Evolutionary conservation across 2,797 vertebrate genomes (phyloP), one percentile per base, ranked within the genome.

Genomic region (Kryptolebias ocellatus): DNA sequence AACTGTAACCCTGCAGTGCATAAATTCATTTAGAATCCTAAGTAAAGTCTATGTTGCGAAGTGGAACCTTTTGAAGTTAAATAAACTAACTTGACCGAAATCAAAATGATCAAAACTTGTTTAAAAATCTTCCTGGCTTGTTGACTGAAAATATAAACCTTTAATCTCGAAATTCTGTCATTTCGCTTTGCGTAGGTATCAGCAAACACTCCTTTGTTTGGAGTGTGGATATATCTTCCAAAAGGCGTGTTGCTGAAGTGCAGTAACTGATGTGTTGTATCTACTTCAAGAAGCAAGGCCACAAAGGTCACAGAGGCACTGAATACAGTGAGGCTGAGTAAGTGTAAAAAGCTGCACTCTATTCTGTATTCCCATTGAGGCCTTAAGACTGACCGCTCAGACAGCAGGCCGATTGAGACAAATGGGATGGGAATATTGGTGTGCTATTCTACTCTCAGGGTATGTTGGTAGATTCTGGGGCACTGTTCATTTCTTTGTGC

Each of bases 381-480:
- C 82, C 72, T 74, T 75, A 82, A 81, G 83, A 90, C 84, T 85
- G 89, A 85, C 86, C 74, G 18, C 68, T 86, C 76, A 84, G 89
- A 90, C 90, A 90, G 82, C 71, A 31, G 64, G 50, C 84, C 80
- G 51, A 92, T 90, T 88, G 90, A 92, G 89, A 92, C 90, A 90
- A 92, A 92, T 91, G 87, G 85, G 74, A 78, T 29, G 15, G 74
- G 76, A 74, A 74, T 76, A 77, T 75, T 70, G 82, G 84, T 84
- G 84, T 72, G 78, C 80, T 80, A 70, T 79, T 84, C 67, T 78
- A 66, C 80, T 84, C 72, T 79, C 47, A 53, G 72, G 70, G 51
- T 56, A 78, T 66, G 78, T 67, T 83, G 80, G 74, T 81, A 79
- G 66, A 80, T 85, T 87, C 79, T 77, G 66, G 72, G 69, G 8